A percentile compares a stretch with the other conserved stretches of the same genome.
Evolutionary conservation across 2,797 vertebrate genomes (phyloP).

Genomic region (Eurystomus glaucurus): DNA sequence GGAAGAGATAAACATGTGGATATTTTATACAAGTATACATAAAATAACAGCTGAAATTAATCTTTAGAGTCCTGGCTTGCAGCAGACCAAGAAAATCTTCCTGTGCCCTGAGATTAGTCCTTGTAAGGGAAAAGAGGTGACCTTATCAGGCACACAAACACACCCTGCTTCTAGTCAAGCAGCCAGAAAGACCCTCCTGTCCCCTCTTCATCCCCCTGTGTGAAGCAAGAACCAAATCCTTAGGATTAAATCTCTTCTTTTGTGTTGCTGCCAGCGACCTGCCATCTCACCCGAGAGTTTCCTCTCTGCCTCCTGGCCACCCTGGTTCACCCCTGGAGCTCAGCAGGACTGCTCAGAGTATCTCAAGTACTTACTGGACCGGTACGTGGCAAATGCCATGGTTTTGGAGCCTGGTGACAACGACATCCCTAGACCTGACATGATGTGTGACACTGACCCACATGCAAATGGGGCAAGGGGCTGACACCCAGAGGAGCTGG

Average conservation of each 20-base stretch:
- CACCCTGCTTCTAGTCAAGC: neutral
- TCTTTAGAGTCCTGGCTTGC: neutral
- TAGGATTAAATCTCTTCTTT: neutral
- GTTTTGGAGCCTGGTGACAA: accelerated
- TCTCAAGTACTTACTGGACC: slow-evolving; percentile 87
- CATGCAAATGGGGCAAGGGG: accelerated
- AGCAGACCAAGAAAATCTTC: neutral
- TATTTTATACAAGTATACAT: neutral
- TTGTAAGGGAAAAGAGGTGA: neutral
- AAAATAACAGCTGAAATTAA: neutral
- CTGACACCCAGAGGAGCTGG: neutral
- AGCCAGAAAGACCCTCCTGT: neutral
- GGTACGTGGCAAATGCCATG: slow-evolving; percentile 43
- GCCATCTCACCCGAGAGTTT: slow-evolving; percentile 87
- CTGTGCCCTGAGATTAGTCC: neutral
- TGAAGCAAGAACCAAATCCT: neutral
- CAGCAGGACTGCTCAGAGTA: slow-evolving; percentile 90
- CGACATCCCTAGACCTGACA: accelerated
- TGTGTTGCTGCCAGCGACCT: slow-evolving; percentile 79
- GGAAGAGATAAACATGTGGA: neutral
- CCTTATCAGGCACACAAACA: neutral
- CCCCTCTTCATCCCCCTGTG: neutral
- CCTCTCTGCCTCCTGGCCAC: slow-evolving; percentile 86
- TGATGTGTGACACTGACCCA: neutral
- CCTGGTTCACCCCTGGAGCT: slow-evolving; percentile 87